These are phyloP conservation scores for Staurois parvus DNA, from an alignment of 2,797 vertebrate genomes.

Conservation along the genomic window DNA sequence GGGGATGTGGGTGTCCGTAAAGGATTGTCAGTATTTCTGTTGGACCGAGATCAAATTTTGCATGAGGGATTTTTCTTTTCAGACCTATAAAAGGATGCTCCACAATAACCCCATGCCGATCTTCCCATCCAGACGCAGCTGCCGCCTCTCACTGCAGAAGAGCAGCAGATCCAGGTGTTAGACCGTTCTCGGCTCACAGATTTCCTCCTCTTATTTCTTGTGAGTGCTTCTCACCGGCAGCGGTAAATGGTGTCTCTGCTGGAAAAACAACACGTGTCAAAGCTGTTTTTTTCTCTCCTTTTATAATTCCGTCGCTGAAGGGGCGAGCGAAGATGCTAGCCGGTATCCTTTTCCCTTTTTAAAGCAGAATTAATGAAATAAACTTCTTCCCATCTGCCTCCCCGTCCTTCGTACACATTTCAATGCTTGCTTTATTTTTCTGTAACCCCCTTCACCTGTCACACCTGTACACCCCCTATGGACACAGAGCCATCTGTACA, in stretches of 20 bases:
- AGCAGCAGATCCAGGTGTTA: neutral
- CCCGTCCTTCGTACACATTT: too few species aligned
- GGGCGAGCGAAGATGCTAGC: too few species aligned
- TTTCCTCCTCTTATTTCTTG: neutral
- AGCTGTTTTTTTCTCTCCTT: too few species aligned
- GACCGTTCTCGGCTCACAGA: neutral
- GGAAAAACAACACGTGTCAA: too few species aligned
- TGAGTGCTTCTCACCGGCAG: neutral
- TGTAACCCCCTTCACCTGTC: too few species aligned
- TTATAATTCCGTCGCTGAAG: too few species aligned
- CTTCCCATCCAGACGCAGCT: neutral
- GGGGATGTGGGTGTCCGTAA: neutral
- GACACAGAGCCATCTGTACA: too few species aligned
- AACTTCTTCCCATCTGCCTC: too few species aligned
- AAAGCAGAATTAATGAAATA: too few species aligned
- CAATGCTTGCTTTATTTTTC: too few species aligned
- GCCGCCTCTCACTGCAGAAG: neutral
- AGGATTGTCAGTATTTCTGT: constrained; percentile 4
- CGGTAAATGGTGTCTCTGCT: neutral
- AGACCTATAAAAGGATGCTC: neutral
- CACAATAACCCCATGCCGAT: neutral
- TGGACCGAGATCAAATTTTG: constrained; percentile 1
- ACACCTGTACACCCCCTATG: too few species aligned
- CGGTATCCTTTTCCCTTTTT: too few species aligned
- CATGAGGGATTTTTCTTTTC: neutral